Conservation (phyloP, 2,888 invertebrate species). For the Junonia oenone region DNA sequence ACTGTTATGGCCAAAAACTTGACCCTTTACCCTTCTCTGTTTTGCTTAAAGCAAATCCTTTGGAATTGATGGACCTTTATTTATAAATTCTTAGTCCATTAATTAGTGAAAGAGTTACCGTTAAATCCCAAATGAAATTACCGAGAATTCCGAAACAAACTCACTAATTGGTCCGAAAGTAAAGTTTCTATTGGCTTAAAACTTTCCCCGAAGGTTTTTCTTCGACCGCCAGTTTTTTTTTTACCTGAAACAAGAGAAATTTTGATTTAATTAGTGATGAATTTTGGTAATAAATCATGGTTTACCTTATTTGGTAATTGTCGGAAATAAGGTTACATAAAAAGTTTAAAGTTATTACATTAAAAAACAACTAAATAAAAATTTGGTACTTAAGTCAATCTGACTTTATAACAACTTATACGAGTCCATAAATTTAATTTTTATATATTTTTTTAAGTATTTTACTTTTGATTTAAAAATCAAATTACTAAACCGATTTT, state of each 20-base stretch:
- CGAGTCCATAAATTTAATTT: no score
- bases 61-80: background rate
- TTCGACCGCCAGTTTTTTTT: background rate
- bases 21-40: no score
- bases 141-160: conserved; percentile 2
- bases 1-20: no score
- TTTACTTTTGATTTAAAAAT: no score
- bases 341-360: no score
- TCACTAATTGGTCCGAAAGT: conserved; percentile 10
- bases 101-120: background rate
- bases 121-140: background rate
- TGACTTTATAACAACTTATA: no score
- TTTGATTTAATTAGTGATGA: background rate
- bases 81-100: background rate
- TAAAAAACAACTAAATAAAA: no score
- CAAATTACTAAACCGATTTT: no score
- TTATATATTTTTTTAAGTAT: no score
- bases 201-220: conserved; percentile 4
- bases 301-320: no score
- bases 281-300: background rate
- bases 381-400: no score
- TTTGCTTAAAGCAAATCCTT: background rate
- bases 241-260: conserved; percentile 8
- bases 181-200: conserved; percentile 17
- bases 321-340: no score